Evolutionary conservation across 2,797 vertebrate genomes (phyloP).

Genomic region (Choloepus didactylus): DNA sequence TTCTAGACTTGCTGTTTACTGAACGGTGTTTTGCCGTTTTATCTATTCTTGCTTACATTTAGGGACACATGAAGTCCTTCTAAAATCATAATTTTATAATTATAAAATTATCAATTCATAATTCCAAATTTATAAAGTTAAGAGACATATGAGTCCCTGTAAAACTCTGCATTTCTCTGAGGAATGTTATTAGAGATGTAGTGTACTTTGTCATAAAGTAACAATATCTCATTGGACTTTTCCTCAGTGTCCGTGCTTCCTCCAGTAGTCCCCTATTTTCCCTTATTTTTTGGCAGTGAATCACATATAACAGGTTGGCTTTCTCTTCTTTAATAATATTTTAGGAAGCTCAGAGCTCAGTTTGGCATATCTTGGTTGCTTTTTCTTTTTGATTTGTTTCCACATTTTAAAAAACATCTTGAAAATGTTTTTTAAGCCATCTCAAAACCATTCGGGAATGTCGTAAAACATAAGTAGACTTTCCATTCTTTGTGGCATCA

Average conservation of each 20-base stretch:
- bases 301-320: not conserved
- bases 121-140: too few relatives aligned
- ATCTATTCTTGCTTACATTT: not conserved
- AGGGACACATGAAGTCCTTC: not conserved
- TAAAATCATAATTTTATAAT: too few relatives aligned
- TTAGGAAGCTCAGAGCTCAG: slow-evolving; percentile 20
- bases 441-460: slow-evolving; percentile 3
- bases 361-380: not conserved
- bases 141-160: not conserved
- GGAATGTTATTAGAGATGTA: not conserved
- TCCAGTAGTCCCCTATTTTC: not conserved
- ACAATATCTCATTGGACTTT: not conserved
- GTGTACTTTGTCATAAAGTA: not conserved
- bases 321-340: not conserved
- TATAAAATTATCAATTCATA: too few relatives aligned
- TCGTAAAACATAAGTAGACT: not conserved
- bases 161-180: slow-evolving; percentile 2
- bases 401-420: slow-evolving; percentile 44
- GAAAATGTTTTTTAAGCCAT: slow-evolving; percentile 1
- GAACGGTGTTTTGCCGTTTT: not conserved
- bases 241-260: not conserved
- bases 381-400: slow-evolving; percentile 30
- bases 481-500: slow-evolving; percentile 33
- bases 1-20: slow-evolving; percentile 19
- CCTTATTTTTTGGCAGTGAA: not conserved